phyloP scores from a whole-genome alignment of 2,797 vertebrate genomes.

The Mus minutoides region DNA sequence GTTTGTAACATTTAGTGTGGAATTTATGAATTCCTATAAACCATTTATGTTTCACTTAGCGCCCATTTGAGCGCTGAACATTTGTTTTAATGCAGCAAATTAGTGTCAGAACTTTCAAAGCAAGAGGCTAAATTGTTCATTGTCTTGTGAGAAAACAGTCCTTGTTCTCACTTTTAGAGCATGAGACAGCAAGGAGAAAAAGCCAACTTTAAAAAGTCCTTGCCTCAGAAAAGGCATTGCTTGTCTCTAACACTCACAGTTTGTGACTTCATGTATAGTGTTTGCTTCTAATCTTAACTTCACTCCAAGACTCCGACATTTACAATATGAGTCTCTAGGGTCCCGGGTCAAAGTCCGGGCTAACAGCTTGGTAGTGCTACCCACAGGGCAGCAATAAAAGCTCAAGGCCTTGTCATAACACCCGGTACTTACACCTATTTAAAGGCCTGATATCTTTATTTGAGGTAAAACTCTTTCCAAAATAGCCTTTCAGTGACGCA shows the following conservation, averaged over 20 bases:
- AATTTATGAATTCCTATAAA: conserved; percentile 71
- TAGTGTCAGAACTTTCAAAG: conserved; percentile 70
- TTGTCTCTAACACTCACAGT: neutral
- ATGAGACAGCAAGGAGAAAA: neutral
- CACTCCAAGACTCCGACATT: conserved; percentile 21
- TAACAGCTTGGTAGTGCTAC: conserved; percentile 18
- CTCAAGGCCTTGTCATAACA: conserved; percentile 46
- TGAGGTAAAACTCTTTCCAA: conserved; percentile 56
- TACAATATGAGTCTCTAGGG: conserved; percentile 27
- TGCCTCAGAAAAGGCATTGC: conserved; percentile 32
- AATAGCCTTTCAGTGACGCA: conserved; percentile 24
- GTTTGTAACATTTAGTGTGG: conserved; percentile 49
- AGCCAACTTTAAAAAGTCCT: neutral
- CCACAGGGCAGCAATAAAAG: conserved; percentile 61
- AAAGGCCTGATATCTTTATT: conserved; percentile 59
- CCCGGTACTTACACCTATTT: neutral
- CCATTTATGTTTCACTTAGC: conserved; percentile 62
- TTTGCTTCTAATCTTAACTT: conserved; percentile 64
- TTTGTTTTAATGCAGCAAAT: conserved; percentile 64
- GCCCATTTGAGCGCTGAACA: conserved; percentile 54
- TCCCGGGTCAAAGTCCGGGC: conserved; percentile 64
- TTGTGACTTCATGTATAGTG: conserved; percentile 13
- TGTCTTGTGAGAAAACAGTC: conserved; percentile 60
- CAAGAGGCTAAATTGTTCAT: conserved; percentile 49
- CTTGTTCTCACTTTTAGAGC: conserved; percentile 55